phyloP scores from a whole-genome alignment of 2,113 vertebrate genomes.

The Marmota monax region DNA sequence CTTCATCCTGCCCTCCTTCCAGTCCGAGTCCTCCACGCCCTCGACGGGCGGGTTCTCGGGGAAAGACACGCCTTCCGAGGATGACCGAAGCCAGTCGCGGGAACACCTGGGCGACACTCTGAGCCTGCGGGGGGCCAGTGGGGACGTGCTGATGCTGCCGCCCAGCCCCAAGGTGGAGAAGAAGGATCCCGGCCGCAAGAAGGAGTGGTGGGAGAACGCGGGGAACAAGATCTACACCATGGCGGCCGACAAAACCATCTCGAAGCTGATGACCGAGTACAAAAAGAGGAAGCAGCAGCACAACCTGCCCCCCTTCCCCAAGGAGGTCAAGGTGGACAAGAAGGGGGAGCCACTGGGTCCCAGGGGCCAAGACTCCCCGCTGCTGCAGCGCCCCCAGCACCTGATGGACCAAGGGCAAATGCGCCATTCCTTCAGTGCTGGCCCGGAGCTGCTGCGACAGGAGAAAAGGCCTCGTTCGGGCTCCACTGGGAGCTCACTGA shows the following conservation, averaged over 20 bases:
- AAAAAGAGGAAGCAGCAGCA: conserved; percentile 96
- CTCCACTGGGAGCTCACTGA: conserved; percentile 95
- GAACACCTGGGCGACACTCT: conserved; percentile 86
- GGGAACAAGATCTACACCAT: conserved; percentile 97
- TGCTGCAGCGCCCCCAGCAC: conserved; percentile 94
- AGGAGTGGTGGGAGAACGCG: conserved; percentile 99
- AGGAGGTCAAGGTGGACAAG: conserved; percentile 91
- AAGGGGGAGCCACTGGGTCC: conserved; percentile 86
- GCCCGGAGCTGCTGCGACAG: conserved; percentile 95
- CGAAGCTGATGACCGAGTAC: conserved; percentile 97
- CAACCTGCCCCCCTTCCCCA: conserved; percentile 90
- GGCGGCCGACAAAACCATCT: conserved; percentile 95
- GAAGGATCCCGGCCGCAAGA: conserved; percentile 89
- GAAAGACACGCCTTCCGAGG: conserved; percentile 94
- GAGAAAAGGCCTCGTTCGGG: conserved; percentile 95
- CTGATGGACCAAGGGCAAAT: conserved; percentile 94
- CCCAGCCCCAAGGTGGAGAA: conserved; percentile 88
- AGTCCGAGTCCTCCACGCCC: conserved; percentile 94
- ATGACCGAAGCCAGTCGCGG: conserved; percentile 88
- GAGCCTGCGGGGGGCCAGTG: conserved; percentile 85
- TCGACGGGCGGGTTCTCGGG: conserved; percentile 92
- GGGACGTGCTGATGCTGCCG: conserved; percentile 85
- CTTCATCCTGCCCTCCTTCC: conserved; percentile 95
- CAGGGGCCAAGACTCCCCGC: conserved; percentile 89
- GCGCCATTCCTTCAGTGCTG: conserved; percentile 96